Evolutionary conservation across 2,888 invertebrate species (phyloP), one percentile per base, ranked within the genome.

Genomic region (Agriotes lineatus): DNA sequence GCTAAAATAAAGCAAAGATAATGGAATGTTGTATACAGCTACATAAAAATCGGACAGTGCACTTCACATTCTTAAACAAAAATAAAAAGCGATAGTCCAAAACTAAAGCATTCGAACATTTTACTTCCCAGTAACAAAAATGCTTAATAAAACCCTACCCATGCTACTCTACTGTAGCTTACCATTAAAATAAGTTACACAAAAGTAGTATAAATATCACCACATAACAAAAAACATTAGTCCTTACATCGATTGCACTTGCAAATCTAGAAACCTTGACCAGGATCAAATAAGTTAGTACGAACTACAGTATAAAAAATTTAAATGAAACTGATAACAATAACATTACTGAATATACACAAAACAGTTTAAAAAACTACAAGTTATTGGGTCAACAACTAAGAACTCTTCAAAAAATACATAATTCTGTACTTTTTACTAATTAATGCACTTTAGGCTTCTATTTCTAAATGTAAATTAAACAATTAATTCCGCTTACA

Each of bases 201-300:
- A 33, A 33, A n/a, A n/a, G n/a, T 20, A 14, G 9, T 7, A 5
- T 9, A 50, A 50, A 33, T 20, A 50, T 30, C 14, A 50, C 19
- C 33, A 18, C 14, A 14, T 16, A 5, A 33, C 22, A 10, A 52
- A 33, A 52, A 52, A 52, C 16, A 33, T 52, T 33, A 52, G 52
- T 52, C 52, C n/a, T 52, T 52, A 52, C 18, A 52, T 52, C 33
- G 18, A 52, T 52, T 52, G 52, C 52, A 52, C 52, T 52, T 52
- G 33, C 16, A 52, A 33, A 52, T 14, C 7, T 18, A n/a, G n/a
- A 18, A 48, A 25, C 6, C 10, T 48, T 4, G n/a, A 33, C 52
- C 52, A 52, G 52, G 18, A 33, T 19, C 16, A 33, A 16, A n/a
- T n/a, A 12, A 48, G 22, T 9, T 7, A 18, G n/a, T n/a, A n/a